Evolutionary conservation across 2,888 invertebrate genomes (phyloP), one percentile per base, ranked within the genome.

Genomic region (Plemyria rubiginata): DNA sequence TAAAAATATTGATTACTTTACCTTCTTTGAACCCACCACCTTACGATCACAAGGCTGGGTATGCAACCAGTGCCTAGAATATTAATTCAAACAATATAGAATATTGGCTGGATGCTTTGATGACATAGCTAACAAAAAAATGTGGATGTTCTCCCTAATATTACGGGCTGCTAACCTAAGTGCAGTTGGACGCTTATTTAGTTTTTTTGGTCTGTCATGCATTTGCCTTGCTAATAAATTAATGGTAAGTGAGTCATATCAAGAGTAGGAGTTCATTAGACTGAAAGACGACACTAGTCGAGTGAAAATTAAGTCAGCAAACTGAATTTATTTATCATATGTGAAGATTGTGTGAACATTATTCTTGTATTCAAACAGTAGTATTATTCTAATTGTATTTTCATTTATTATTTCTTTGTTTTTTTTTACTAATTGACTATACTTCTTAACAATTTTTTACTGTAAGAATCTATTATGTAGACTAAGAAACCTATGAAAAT

Each of bases 201-300:
- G 5, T 32, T 32, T 32, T 32, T 0, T 32, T 32, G 32, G 32
- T 32, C 32, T 32, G 0, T 32, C 32, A 4, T 32, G 32, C 2
- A 32, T 8, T 32, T 32, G 32, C 32, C 32, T 5, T 32, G 2
- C 32, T 32, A 8, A 32, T 32, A 7, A 22, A 22, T 22, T 22
- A 22, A 11, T 38, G 15, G 9, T 41, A 41, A 41, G 12, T 41
- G n/a, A 41, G 5, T 41, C 41, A 41, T 41, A 41, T 41, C 41
- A 41, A 38, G 36, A 38, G 36, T 38, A 9, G 22, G 12, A 38
- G 38, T 38, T 38, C 11, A 29, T 48, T 54, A 59, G 57, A 49
- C 56, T 62, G 53, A 63, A 16, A 32, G 36, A 45, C 57, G 36
- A 51, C 22, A 66, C 63, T 63, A 60, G 62, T 62, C 60, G 51